phyloP scores from a whole-genome alignment of 2,113 vertebrate species.

The Vireo altiloquus region DNA sequence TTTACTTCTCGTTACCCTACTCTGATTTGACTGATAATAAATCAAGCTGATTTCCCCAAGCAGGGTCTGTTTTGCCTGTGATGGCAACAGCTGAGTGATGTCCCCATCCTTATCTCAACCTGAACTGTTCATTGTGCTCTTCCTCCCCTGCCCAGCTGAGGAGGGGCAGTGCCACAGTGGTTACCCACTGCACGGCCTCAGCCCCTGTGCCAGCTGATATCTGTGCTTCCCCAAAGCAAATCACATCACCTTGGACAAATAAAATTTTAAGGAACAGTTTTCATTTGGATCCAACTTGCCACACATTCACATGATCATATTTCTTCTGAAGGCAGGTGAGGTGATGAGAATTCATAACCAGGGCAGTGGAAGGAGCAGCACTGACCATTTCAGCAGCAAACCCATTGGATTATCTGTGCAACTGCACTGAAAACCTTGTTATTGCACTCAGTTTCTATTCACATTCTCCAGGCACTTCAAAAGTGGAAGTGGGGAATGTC shows the following conservation, averaged over 20 bases:
- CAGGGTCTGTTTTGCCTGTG: not conserved
- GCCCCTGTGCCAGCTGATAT: not conserved
- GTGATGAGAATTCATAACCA: not conserved
- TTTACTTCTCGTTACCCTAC: not conserved
- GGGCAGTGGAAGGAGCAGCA: not conserved
- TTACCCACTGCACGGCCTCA: not conserved
- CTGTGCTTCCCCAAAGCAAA: not conserved
- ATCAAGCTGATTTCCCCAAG: not conserved
- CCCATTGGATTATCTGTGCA: not conserved
- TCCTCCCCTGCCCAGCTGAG: not conserved
- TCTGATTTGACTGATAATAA: not conserved
- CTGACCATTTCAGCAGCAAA: not conserved
- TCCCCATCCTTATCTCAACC: not conserved
- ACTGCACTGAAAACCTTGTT: not conserved
- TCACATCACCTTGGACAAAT: not conserved
- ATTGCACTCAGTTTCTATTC: not conserved
- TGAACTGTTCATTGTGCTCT: rapidly evolving
- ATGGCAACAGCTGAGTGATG: not conserved
- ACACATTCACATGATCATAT: rapidly evolving
- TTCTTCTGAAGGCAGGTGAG: not conserved
- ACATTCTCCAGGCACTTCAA: not conserved
- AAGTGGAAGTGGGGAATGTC: not conserved
- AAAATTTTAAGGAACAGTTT: not conserved
- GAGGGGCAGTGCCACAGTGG: not conserved
- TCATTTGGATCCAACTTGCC: not conserved